A percentile compares a stretch with the other conserved stretches of the same genome.
Evolutionary conservation across 2,888 invertebrate genomes (phyloP).

Genomic region (Nymphalis urticae): DNA sequence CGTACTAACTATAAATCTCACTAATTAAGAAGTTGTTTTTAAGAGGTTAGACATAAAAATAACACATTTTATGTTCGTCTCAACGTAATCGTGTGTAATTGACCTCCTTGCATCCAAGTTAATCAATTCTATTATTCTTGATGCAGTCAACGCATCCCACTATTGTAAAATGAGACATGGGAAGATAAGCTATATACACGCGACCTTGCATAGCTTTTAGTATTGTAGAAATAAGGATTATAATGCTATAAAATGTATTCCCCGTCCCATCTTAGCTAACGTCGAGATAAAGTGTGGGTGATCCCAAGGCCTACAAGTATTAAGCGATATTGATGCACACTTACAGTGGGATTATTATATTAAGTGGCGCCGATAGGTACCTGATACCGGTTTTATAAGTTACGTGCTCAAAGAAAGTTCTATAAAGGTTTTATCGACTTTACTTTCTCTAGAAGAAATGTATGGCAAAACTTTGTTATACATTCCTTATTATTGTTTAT

Average conservation of each 20-base stretch:
- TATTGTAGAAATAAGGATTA: conserved; percentile 27
- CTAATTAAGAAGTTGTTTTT: too few species aligned
- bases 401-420: conserved; percentile 24
- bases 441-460: neutral
- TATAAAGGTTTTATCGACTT: conserved; percentile 11
- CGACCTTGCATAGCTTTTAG: conserved; percentile 10
- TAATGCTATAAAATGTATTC: conserved; percentile 19
- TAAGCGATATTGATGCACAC: conserved; percentile 37
- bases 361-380: conserved; percentile 33
- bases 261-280: conserved; percentile 24
- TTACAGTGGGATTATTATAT: conserved; percentile 36
- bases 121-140: conserved; percentile 23
- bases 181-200: conserved; percentile 24
- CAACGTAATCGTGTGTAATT: neutral
- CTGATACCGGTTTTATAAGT: conserved; percentile 35
- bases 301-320: conserved; percentile 42
- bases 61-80: too few species aligned
- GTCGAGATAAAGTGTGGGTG: conserved; percentile 35
- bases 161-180: conserved; percentile 28
- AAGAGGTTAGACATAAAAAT: too few species aligned
- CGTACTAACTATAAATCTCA: too few species aligned
- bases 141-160: conserved; percentile 29
- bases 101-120: conserved; percentile 15
- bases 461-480: neutral
- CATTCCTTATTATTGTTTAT: neutral